phyloP scores from a whole-genome alignment of 2,113 vertebrate species.

The Mungos mungo region DNA sequence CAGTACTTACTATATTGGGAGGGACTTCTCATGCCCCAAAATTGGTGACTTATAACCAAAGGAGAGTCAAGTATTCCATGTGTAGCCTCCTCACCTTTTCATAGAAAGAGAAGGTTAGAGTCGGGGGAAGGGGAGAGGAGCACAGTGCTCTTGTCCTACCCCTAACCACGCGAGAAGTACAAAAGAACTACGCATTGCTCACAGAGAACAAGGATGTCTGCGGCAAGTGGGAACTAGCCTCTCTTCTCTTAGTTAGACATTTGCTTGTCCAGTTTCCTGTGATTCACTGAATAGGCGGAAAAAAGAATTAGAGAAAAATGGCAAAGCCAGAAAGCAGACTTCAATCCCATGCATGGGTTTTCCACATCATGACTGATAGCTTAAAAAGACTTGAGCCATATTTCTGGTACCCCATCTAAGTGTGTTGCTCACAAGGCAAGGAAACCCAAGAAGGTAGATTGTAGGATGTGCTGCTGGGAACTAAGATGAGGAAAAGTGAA shows the following conservation, averaged over 20 bases:
- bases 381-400: background rate
- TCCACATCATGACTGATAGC: background rate
- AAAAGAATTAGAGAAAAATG: background rate
- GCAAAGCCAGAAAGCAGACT: background rate
- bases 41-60: background rate
- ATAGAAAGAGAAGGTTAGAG: background rate
- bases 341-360: accelerated
- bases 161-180: background rate
- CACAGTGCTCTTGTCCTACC: background rate
- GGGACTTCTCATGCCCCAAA: background rate
- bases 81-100: background rate
- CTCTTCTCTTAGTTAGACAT: background rate
- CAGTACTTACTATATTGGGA: background rate
- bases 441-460: background rate
- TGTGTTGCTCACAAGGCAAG: background rate
- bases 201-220: background rate
- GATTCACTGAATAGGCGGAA: background rate
- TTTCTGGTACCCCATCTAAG: background rate
- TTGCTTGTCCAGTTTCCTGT: background rate
- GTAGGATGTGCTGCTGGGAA: background rate
- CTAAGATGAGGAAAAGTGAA: background rate
- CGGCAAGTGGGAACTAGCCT: background rate
- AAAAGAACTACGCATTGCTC: background rate
- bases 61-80: background rate
- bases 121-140: background rate